These are phyloP conservation scores for Bursaphelenchus okinawaensis DNA, from an alignment of 2,888 invertebrate species.

Conservation along the genomic window DNA sequence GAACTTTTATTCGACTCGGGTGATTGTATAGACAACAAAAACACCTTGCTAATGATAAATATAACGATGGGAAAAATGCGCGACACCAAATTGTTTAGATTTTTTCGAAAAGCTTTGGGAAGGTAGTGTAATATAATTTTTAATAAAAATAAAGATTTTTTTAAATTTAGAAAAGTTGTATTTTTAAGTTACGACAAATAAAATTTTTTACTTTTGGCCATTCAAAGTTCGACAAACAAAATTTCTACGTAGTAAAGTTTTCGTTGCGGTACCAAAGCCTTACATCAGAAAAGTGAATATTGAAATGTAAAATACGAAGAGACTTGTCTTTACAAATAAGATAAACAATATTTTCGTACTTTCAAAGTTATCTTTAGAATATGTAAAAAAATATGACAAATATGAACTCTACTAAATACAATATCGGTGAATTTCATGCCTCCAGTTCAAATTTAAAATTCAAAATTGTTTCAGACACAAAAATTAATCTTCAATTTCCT, in stretches of 20 bases:
- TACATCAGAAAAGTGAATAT: too few species aligned
- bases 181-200: not conserved
- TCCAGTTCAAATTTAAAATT: not conserved
- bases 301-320: not conserved
- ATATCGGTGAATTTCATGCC: not conserved
- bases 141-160: too few species aligned
- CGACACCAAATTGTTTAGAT: too few species aligned
- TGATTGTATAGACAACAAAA: too few species aligned
- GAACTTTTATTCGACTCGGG: not conserved
- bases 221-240: not conserved
- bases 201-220: not conserved
- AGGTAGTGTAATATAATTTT: too few species aligned
- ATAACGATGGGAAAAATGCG: too few species aligned
- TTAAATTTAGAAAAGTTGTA: too few species aligned
- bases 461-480: not conserved
- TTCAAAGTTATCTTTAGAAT: not conserved
- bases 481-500: not conserved
- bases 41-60: too few species aligned
- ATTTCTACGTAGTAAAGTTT: not conserved
- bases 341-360: too few species aligned
- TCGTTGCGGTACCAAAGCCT: not conserved
- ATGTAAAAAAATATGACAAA: not conserved
- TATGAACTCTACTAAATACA: not conserved
- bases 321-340: not conserved
- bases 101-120: too few species aligned